These are phyloP conservation scores for Micoletzkya japonica DNA, from an alignment of 2,888 invertebrate genomes.

Conservation along the genomic window DNA sequence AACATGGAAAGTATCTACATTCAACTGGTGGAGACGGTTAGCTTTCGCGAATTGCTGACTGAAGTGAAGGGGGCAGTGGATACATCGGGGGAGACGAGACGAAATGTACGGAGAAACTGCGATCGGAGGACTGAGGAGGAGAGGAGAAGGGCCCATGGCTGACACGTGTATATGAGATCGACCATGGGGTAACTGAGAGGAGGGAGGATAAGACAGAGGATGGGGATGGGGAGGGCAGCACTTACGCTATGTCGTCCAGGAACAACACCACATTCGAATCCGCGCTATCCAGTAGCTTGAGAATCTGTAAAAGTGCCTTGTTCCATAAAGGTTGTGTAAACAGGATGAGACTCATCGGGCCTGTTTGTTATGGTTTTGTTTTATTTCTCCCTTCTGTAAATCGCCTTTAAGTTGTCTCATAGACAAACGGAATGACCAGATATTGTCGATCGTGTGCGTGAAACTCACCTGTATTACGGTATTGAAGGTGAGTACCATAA, in stretches of 20 bases:
- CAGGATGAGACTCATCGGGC: not conserved
- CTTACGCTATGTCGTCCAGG: conserved; percentile 21
- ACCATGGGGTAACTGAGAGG: conserved; percentile 18
- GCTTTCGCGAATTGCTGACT: no score
- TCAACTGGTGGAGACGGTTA: no score
- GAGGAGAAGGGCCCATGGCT: conserved; percentile 20
- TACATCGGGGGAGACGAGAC: not conserved
- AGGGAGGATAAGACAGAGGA: not conserved
- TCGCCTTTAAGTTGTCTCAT: no score
- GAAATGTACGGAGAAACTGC: not conserved
- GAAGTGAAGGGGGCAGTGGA: not conserved
- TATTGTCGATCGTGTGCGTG: no score
- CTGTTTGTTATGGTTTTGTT: not conserved
- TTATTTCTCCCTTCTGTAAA: not conserved
- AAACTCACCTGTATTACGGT: conserved; percentile 26
- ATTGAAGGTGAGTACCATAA: conserved; percentile 23
- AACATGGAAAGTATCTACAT: no score
- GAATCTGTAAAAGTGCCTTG: conserved; percentile 2
- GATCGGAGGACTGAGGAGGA: conserved; percentile 23
- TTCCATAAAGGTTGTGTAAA: not conserved
- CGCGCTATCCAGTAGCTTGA: conserved; percentile 8
- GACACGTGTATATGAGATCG: conserved; percentile 15
- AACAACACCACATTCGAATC: conserved; percentile 11
- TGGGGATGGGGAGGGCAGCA: not conserved
- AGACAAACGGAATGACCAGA: no score